Conservation (phyloP, 2,797 vertebrate genomes). For the Rhynchonycteris naso region DNA sequence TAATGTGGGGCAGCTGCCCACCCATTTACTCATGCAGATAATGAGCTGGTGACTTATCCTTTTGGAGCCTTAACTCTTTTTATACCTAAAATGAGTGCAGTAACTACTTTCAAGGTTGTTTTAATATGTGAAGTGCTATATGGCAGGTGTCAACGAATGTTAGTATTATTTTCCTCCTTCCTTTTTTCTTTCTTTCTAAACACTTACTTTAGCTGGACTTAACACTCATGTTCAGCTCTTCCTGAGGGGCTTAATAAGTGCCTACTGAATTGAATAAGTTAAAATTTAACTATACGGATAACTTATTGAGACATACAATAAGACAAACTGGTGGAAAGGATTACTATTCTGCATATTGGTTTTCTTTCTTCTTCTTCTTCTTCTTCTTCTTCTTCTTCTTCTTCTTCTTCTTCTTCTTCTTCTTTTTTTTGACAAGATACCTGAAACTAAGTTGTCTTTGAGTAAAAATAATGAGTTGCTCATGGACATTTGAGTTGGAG, state of each 20-base stretch:
- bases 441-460: constrained; percentile 29
- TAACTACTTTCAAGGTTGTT: neutral
- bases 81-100: fast-evolving
- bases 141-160: neutral
- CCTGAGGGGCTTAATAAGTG: neutral
- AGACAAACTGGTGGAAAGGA: neutral
- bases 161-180: neutral
- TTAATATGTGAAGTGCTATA: neutral
- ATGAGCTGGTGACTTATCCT: neutral
- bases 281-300: constrained; percentile 20
- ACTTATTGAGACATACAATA: neutral
- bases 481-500: neutral
- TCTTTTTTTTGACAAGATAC: neutral
- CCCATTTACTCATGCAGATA: neutral
- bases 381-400: neutral
- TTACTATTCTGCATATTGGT: neutral
- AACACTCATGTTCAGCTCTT: neutral
- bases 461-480: constrained; percentile 45
- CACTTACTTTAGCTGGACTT: neutral
- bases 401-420: neutral
- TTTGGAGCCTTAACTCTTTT: neutral
- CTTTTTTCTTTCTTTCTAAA: neutral
- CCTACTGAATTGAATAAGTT: constrained; percentile 7
- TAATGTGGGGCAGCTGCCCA: neutral
- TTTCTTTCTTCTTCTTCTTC: neutral